These are phyloP conservation scores for Periparus ater DNA, from an alignment of 2,797 vertebrate species.

Conservation along the genomic window DNA sequence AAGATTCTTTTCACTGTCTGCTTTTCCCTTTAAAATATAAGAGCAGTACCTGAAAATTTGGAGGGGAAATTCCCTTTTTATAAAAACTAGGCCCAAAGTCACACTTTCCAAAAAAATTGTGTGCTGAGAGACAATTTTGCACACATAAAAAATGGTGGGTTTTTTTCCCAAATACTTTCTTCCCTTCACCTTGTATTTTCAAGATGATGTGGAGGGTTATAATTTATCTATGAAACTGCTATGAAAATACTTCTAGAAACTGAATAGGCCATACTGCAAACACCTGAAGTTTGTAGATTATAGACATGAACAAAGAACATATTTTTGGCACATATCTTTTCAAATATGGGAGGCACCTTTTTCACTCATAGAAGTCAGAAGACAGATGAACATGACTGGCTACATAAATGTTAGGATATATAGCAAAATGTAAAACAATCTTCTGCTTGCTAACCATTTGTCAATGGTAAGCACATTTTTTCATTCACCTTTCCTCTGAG, in stretches of 20 bases:
- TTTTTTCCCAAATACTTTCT: background rate
- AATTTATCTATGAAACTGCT: background rate
- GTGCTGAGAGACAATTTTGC: background rate
- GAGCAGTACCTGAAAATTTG: background rate
- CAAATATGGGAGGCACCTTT: background rate
- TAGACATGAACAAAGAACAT: background rate
- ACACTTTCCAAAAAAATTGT: background rate
- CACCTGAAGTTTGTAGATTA: background rate
- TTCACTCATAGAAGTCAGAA: background rate
- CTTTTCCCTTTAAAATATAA: background rate
- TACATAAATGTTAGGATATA: background rate
- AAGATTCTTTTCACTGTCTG: background rate
- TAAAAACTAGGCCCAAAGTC: background rate
- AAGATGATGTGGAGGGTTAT: background rate
- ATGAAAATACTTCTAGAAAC: background rate
- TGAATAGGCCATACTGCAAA: background rate
- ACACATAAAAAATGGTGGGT: background rate
- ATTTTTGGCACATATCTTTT: background rate
- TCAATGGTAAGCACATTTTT: background rate
- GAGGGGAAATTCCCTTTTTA: background rate
- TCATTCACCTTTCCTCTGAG: background rate
- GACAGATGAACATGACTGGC: background rate
- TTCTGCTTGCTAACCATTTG: background rate
- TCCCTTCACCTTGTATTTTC: background rate
- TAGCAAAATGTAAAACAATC: background rate